Base-by-base conservation (phyloP, 2,797 vertebrate species). In the Helicolenus hilgendorfi region DNA sequence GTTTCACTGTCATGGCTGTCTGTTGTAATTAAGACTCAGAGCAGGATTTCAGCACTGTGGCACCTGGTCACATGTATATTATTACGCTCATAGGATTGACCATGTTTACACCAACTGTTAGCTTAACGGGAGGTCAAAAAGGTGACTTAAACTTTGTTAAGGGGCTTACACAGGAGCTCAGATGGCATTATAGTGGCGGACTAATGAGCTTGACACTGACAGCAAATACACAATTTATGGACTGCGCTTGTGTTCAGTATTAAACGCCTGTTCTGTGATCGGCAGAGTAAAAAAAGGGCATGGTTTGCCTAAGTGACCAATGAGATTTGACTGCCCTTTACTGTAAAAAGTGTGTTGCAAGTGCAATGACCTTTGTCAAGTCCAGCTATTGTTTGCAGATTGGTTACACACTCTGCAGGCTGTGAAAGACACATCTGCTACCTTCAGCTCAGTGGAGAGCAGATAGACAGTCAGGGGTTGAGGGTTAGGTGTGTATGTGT, bases 391-490 rank as follows among this genome's bases (percentile, higher is more conserved):
- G 97, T 98, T 98, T 98, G 96, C 95, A 90, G 92, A 96, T 95
- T 97, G 93, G 96, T 95, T 97, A 91, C 94, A 94, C 84, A 95
- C 96, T 92, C 84, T 81, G 20, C 91, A 90, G 93, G 92, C 97
- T 98, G 96, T 97, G 96, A 98, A 98, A 97, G 92, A 92, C 96
- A 96, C 97, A 98, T 98, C 96, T 98, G 96, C 93, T 97, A 77
- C 89, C 95, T 85, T 89, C 81, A 88, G 89, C 85, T 91, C 75
- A 85, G 84, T 89, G 94, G 84, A 96, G 84, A 91, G 82, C 79
- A 91, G 90, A 88, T 77, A 94, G 87, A 88, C 88, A 73, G 79
- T 67, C 73, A 79, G 67, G 69, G 77, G 75, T 72, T 90, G 87
- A 91, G 89, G 80, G 73, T 78, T 58, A 24, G 14, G 58, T 59